Base-by-base conservation (phyloP, 1,140 invertebrate species). In the Macrobrachium rosenbergii region DNA sequence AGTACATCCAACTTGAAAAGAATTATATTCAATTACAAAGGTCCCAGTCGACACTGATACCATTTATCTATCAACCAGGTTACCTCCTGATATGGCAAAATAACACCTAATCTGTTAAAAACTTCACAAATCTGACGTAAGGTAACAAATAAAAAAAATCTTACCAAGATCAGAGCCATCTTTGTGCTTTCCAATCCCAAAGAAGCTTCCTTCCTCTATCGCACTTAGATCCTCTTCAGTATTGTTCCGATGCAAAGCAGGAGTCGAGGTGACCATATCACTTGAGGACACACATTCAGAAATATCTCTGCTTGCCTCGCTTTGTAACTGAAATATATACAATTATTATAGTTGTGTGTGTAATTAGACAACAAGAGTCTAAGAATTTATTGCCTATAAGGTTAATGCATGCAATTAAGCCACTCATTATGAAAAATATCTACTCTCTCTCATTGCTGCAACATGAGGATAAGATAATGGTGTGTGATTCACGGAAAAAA, bases 111-210 rank as follows among this genome's bases (percentile, higher is more conserved):
- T 52, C 10, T 52, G 45, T 6, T 52, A 10, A 52, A 52, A 52
- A 5, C 10, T 52, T 52, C 5, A 67, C 17, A 67, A 6, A 67
- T 19, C 17, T 19, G 21, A 67, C 5, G 37, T 5, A n/a, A 72
- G 21, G 21, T 14, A 16, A 69, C 2, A 63, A 85, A 81, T 12
- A 79, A 80, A 63, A 14, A 88, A 62, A 60, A 37, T 52, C 88
- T 76, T 83, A 91, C 91, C 90, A 73, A 91, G 86, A 67, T 90
- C 88, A 12, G 88, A 90, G 14, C 90, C 91, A 89, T 92, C 91
- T 60, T 85, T 87, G 83, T 91, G 91, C 43, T 87, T 89, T 91
- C 91, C 69, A 87, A 77, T 19, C 89, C 91, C 63, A 90, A 85
- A 63, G 90, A 91, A 89, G 19, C 58, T 89, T 80, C 90, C 83